phyloP scores from a whole-genome alignment of 2,888 invertebrate genomes.

The Serrognathus titanus region DNA sequence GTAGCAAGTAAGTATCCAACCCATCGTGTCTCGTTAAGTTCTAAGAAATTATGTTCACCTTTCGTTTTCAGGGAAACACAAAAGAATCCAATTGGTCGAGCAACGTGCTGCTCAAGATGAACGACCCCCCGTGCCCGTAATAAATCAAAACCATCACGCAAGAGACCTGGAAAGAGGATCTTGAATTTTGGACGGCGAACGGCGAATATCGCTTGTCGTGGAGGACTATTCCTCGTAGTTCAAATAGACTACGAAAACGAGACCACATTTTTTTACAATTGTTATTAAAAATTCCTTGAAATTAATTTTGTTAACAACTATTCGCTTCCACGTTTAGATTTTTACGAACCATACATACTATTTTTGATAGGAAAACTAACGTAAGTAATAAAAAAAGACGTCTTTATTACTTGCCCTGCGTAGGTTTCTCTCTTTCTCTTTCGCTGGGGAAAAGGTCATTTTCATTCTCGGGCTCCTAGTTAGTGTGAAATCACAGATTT shows the following conservation, averaged over 20 bases:
- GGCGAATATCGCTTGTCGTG: slow-evolving; percentile 16
- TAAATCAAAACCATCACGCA: slow-evolving; percentile 52
- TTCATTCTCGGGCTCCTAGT: too few relatives aligned
- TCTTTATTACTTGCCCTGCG: slow-evolving; percentile 6
- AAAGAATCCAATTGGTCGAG: slow-evolving; percentile 58
- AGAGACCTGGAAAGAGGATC: slow-evolving; percentile 42
- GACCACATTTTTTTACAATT: slow-evolving; percentile 19
- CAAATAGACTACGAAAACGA: slow-evolving; percentile 7
- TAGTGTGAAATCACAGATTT: slow-evolving; percentile 1
- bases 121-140: slow-evolving; percentile 36
- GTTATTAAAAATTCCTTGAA: slow-evolving; percentile 12
- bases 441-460: too few relatives aligned
- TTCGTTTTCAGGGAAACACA: slow-evolving; percentile 58
- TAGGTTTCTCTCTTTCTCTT: too few relatives aligned
- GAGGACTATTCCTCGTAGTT: slow-evolving; percentile 16
- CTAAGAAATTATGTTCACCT: background rate
- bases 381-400: slow-evolving; percentile 6
- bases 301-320: slow-evolving; percentile 11
- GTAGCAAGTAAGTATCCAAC: slow-evolving; percentile 74
- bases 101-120: slow-evolving; percentile 51
- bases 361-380: slow-evolving; percentile 18
- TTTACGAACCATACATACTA: slow-evolving; percentile 15
- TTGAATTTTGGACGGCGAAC: slow-evolving; percentile 37
- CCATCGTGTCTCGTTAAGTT: background rate
- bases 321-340: slow-evolving; percentile 19